Evolutionary conservation across 2,113 vertebrate species (phyloP).

Genomic region (Lutjanus erythropterus): DNA sequence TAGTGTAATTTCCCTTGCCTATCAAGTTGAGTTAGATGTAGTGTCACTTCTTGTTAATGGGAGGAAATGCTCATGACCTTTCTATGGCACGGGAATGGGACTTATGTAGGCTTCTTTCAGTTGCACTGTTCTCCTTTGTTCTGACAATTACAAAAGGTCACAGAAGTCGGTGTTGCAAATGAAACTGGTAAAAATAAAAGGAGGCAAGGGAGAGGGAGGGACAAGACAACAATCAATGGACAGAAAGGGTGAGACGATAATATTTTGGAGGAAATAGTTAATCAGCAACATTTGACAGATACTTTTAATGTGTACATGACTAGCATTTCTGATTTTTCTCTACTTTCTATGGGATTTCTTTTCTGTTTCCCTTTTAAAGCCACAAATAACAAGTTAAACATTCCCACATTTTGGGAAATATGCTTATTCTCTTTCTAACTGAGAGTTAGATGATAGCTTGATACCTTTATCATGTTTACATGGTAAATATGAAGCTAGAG

Average conservation of each 20-base stretch:
- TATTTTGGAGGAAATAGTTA: not conserved
- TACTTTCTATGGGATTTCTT: not conserved
- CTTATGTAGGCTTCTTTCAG: slow-evolving; percentile 11
- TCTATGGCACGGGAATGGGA: not conserved
- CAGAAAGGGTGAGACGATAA: not conserved
- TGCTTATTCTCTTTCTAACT: not conserved
- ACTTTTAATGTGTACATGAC: not conserved
- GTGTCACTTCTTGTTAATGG: slow-evolving; percentile 51
- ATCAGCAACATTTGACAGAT: not conserved
- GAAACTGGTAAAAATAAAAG: not conserved
- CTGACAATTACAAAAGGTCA: not conserved
- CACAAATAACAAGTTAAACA: not conserved
- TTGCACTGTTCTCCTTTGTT: slow-evolving; percentile 7
- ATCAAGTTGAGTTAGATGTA: slow-evolving; percentile 26
- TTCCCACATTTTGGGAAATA: not conserved
- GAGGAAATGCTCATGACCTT: slow-evolving; percentile 36
- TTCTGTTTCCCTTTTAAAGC: not conserved
- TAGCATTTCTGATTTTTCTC: not conserved
- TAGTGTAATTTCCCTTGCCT: slow-evolving; percentile 46
- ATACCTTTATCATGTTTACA: not conserved
- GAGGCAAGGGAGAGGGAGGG: not conserved
- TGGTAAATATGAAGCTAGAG: not conserved
- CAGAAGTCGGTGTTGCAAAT: not conserved
- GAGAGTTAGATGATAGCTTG: not conserved
- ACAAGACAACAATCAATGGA: not conserved